phyloP scores from a whole-genome alignment of 2,113 vertebrate species.

The Xyrauchen texanus region DNA sequence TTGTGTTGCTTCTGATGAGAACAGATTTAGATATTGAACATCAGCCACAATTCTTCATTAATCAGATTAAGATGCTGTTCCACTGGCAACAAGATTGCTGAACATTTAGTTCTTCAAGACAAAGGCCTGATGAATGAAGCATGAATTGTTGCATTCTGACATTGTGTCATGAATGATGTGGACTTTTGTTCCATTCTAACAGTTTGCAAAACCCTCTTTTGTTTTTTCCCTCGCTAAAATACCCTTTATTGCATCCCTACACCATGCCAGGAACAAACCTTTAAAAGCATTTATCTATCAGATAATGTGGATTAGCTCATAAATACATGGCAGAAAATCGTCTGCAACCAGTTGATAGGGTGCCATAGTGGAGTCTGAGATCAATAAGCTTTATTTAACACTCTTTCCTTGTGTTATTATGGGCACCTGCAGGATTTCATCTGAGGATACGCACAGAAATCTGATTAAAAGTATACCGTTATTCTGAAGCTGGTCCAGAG shows the following conservation, averaged over 20 bases:
- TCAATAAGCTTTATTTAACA: not conserved
- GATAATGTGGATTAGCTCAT: slow-evolving; percentile 18
- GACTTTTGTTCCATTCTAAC: no score
- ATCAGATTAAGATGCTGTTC: slow-evolving; percentile 28
- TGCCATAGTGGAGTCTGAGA: not conserved
- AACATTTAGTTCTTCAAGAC: slow-evolving; percentile 20
- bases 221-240: slow-evolving; percentile 7
- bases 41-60: slow-evolving; percentile 40
- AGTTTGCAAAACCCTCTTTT: not conserved
- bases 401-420: slow-evolving; percentile 2
- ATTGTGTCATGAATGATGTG: no score
- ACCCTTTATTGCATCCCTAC: slow-evolving; percentile 19
- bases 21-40: slow-evolving; percentile 51
- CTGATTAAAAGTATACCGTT: no score
- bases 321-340: no score
- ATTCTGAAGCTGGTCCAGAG: no score
- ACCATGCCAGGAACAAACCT: slow-evolving; percentile 25
- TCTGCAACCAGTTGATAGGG: slow-evolving; percentile 7
- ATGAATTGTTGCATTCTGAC: no score
- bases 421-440: no score
- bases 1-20: slow-evolving; percentile 19
- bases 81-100: slow-evolving; percentile 20
- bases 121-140: no score
- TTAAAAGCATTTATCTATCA: slow-evolving; percentile 4
- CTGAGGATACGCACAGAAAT: no score